Conservation (phyloP, 2,797 vertebrate genomes). For the Ispidina picta region DNA sequence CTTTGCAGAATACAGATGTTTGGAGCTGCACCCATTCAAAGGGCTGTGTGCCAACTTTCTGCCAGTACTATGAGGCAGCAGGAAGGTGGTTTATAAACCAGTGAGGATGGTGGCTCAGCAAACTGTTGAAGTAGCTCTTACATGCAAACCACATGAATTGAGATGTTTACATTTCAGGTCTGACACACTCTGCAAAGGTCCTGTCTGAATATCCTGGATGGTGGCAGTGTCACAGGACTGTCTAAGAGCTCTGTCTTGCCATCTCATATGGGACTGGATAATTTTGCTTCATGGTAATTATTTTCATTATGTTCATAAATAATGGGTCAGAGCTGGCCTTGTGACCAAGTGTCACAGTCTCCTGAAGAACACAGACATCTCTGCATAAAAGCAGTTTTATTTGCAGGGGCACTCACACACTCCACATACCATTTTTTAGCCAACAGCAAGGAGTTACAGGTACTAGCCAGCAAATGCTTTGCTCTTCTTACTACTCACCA, state of each 20-base stretch:
- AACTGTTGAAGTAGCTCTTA: background rate
- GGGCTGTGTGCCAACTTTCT: background rate
- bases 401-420: background rate
- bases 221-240: background rate
- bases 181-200: background rate
- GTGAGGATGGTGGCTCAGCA: background rate
- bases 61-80: background rate
- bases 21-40: background rate
- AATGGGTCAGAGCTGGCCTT: background rate
- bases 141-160: accelerated
- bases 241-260: background rate
- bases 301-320: background rate
- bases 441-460: background rate
- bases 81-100: background rate
- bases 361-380: background rate
- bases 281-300: accelerated
- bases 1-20: background rate
- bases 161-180: background rate
- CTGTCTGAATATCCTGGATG: background rate
- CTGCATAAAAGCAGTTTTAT: background rate
- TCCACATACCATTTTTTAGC: background rate
- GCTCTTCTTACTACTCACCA: background rate
- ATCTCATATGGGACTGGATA: accelerated
- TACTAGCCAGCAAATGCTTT: background rate
- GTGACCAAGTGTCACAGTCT: background rate